These are phyloP conservation scores for Crepidodera aurea DNA, from an alignment of 2,888 invertebrate species.

Conservation along the genomic window DNA sequence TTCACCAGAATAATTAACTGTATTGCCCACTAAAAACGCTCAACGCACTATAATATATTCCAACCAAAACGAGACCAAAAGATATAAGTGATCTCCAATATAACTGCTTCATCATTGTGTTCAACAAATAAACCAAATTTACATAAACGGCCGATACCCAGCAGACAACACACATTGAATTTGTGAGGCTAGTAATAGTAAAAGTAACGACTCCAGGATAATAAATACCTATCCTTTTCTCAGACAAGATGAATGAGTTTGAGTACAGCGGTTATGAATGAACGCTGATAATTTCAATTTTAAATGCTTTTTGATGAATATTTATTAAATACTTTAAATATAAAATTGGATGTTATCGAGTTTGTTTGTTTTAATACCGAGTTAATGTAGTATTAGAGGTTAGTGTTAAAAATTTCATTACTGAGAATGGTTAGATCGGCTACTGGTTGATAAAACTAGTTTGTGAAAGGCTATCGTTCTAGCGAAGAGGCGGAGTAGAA, in stretches of 20 bases:
- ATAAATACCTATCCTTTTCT: slow-evolving; percentile 28
- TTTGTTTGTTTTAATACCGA: slow-evolving; percentile 18
- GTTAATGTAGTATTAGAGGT: slow-evolving; percentile 5
- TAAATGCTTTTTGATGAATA: slow-evolving; percentile 29
- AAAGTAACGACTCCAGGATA: slow-evolving; percentile 28
- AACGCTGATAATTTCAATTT: slow-evolving; percentile 25
- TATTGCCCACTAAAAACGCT: not conserved
- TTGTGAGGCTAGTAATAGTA: slow-evolving; percentile 29
- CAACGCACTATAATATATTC: slow-evolving; percentile 1
- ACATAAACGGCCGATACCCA: slow-evolving; percentile 25
- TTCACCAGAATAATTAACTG: not conserved
- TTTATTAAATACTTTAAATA: slow-evolving; percentile 26
- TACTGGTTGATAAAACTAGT: slow-evolving; percentile 13
- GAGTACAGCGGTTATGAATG: slow-evolving; percentile 25
- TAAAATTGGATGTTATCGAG: slow-evolving; percentile 17
- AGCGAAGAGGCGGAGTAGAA: slow-evolving; percentile 1
- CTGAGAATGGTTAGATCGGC: not conserved
- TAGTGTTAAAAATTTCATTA: slow-evolving; percentile 4
- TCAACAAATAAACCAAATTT: slow-evolving; percentile 29
- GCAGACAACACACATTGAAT: slow-evolving; percentile 29
- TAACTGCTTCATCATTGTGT: slow-evolving; percentile 27
- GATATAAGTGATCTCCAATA: slow-evolving; percentile 23
- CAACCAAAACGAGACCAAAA: slow-evolving; percentile 9
- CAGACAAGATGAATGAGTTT: slow-evolving; percentile 26
- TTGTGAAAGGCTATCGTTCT: slow-evolving; percentile 4